phyloP scores from a whole-genome alignment of 35 echinoderm and acorn worm species.

The Heliocidaris tuberculata region DNA sequence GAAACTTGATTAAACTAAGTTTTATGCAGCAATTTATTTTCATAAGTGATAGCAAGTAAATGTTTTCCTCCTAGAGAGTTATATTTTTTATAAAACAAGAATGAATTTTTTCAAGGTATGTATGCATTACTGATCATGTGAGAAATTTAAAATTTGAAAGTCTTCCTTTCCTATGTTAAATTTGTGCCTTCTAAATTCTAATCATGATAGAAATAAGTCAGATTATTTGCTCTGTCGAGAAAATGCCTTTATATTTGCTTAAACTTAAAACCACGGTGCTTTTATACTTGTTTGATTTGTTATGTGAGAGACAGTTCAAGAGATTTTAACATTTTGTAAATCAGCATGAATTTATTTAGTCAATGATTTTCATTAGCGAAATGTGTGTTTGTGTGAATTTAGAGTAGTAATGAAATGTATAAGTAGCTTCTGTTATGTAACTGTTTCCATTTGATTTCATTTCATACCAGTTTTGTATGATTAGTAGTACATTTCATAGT shows the following conservation, averaged over 20 bases:
- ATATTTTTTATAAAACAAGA: no score
- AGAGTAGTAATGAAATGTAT: neutral
- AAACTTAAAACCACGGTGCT: neutral
- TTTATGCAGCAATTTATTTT: no score
- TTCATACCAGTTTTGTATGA: no score
- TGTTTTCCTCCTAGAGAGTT: no score
- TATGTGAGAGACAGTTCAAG: neutral
- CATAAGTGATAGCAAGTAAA: no score
- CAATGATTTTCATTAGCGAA: no score
- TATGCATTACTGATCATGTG: neutral
- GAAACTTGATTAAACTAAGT: no score
- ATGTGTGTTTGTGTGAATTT: neutral
- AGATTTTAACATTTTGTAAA: neutral
- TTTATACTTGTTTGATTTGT: neutral
- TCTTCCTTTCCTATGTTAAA: neutral
- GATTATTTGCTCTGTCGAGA: neutral
- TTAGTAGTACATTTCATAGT: no score
- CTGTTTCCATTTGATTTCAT: neutral
- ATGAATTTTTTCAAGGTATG: no score
- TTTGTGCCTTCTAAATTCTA: conserved; percentile 1
- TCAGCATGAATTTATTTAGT: neutral
- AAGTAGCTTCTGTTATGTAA: neutral
- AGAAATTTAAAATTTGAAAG: neutral
- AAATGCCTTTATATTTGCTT: neutral
- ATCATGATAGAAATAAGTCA: neutral